Base-by-base conservation (phyloP, 2,888 invertebrate species). In the Autographa pulchrina region DNA sequence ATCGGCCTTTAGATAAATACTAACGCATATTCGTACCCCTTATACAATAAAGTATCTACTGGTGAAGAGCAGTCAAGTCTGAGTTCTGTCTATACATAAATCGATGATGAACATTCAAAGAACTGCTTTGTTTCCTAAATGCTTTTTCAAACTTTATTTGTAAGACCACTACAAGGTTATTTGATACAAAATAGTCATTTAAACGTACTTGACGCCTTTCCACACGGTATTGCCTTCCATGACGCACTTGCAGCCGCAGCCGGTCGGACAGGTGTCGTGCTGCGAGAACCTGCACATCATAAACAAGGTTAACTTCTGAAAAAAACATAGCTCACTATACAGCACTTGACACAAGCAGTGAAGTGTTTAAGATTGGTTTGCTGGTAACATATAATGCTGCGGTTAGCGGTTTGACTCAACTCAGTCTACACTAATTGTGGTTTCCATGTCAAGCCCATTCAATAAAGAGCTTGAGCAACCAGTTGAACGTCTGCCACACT, bases 161-260 rank as follows among this genome's bases (percentile, higher is more conserved):
- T n/a, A 48, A 48, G 54, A 13, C 20, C 54, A 56, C 54, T 54
- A 25, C 54, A 18, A 20, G 25, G 9, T 20, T 0, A 56, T 13
- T 54, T 18, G 54, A 20, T 18, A 54, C 18, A 54, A 20, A 1
- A 56, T 20, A 38, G 9, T 13, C 60, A 67, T 73, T 77, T 84
- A 95, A 52, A 90, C 92, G 74, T 94, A 95, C 83, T 95, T 95
- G 67, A 90, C 89, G 6, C 93, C 92, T 75, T 95, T 95, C 95
- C 95, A 95, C 35, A 90, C 83, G 0, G 91, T 88, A 74, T 86
- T 92, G 52, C 94, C 97, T 88, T 98, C 98, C 76, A 97, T 96
- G 71, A 98, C 94, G 91, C 99, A 99, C 80, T 96, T 96, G 92
- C 99, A 99, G 35, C 99, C 99, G 94, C 99, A 99, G 38, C 99